Evolutionary conservation across 2,113 vertebrate species (phyloP), one percentile per base, ranked within the genome.

Genomic region (Pterocles gutturalis): DNA sequence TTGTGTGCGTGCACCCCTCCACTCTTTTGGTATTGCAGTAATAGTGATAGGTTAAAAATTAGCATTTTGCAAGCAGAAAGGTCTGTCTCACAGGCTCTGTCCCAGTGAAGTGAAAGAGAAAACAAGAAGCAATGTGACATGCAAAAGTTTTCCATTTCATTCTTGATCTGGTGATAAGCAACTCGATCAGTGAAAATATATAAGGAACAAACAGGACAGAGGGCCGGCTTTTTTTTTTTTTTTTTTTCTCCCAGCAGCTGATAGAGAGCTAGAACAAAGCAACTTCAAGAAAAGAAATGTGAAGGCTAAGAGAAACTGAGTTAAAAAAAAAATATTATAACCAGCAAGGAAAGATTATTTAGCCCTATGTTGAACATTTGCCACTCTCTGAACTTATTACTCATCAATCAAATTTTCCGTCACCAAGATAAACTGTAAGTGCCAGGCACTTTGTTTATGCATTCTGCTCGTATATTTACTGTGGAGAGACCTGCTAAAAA

Each of bases 351-450:
- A 89, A 85, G 83, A 83, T 96, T 96, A 78, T 87, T 97, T 87
- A 93, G 87, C 58, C 94, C 70, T 71, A 4, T 93, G 93, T 94
- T 93, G 73, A 93, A 91, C 92, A 89, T 87, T 95, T 93, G 87
- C 92, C 73, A 93, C 91, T 93, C 91, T 92, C 62, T 95, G 91
- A 97, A 95, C 91, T 96, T 96, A 84, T 33, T 87, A 75, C 65
- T 83, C 77, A 82, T 97, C 89, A 83, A 93, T 95, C 96, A 97
- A 89, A 94, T 87, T 93, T 96, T 94, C 89, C 0, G 9, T 93
- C 96, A 89, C 58, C 46, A 83, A 89, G 92, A 97, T 89, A 97
- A 97, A 94, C 83, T 87, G 58, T 81, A 92, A 95, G 89, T 96
- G 91, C 83, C 87, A 96, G 79, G 84, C 0, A 0, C 61, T 93